These are phyloP conservation scores for Desmodus rotundus DNA, from an alignment of 2,113 vertebrate species.

Conservation along the genomic window DNA sequence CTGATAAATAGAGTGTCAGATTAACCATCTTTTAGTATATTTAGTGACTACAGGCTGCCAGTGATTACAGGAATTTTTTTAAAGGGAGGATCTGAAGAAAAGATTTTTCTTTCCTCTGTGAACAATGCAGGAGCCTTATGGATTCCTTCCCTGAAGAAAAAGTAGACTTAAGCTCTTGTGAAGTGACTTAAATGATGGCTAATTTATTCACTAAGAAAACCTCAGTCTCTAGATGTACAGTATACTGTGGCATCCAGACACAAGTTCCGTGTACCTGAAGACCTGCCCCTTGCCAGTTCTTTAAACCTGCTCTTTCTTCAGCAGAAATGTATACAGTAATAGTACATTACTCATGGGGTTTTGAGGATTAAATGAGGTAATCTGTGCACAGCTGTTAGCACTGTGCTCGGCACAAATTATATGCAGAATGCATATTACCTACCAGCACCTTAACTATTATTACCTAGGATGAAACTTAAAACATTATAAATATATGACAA, in stretches of 20 bases:
- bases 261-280: not conserved
- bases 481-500: not conserved
- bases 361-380: not conserved
- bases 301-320: not conserved
- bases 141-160: not conserved
- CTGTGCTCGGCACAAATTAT: not conserved
- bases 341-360: not conserved
- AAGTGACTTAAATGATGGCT: not conserved
- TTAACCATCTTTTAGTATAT: slow-evolving; percentile 1
- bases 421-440: not conserved
- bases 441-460: not conserved
- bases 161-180: not conserved
- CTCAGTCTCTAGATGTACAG: not conserved
- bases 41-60: not conserved
- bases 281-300: not conserved
- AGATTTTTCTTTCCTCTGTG: not conserved
- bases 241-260: not conserved
- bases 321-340: not conserved
- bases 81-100: not conserved
- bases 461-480: not conserved
- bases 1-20: not conserved
- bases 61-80: not conserved
- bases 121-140: not conserved
- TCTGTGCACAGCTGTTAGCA: not conserved
- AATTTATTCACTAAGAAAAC: not conserved